Percentiles rank a stretch among this genome's conserved stretches.
phyloP scores from a whole-genome alignment of 2,113 vertebrate species.

The Gobio gobio region DNA sequence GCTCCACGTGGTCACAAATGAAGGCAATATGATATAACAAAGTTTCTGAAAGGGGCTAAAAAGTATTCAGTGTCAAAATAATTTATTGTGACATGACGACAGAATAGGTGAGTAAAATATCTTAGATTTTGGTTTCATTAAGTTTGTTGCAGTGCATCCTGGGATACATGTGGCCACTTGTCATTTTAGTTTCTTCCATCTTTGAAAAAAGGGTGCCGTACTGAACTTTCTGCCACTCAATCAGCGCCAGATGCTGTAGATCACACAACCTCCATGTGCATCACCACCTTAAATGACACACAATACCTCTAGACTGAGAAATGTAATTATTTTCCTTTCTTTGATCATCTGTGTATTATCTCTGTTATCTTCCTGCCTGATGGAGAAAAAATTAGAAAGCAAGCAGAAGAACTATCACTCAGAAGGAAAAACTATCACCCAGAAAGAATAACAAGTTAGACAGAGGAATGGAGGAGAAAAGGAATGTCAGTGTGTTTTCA shows the following conservation, averaged over 20 bases:
- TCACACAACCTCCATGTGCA: conserved; percentile 50
- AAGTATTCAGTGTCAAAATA: too few relatives aligned
- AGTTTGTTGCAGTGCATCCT: background rate
- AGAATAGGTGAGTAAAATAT: too few relatives aligned
- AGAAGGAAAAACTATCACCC: background rate
- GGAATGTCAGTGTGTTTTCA: background rate
- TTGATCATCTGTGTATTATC: conserved; percentile 16
- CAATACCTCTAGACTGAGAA: background rate
- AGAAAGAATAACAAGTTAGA: background rate
- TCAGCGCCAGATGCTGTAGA: conserved; percentile 69
- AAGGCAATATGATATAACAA: too few relatives aligned
- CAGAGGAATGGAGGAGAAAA: background rate
- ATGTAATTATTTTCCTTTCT: conserved; percentile 22
- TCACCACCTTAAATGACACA: background rate
- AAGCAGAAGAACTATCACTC: background rate
- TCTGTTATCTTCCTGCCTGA: background rate
- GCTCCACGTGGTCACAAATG: too few relatives aligned
- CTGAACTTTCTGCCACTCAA: conserved; percentile 52
- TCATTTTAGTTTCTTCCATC: background rate
- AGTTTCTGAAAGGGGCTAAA: too few relatives aligned
- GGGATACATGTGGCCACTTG: background rate
- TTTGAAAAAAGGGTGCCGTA: conserved; percentile 37
- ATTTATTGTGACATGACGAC: too few relatives aligned
- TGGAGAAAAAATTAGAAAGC: background rate
- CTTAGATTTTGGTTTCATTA: too few relatives aligned